Percentiles rank a stretch among this genome's conserved stretches.
phyloP scores from a whole-genome alignment of 2,888 invertebrate genomes.

The Apotomis betuletana region DNA sequence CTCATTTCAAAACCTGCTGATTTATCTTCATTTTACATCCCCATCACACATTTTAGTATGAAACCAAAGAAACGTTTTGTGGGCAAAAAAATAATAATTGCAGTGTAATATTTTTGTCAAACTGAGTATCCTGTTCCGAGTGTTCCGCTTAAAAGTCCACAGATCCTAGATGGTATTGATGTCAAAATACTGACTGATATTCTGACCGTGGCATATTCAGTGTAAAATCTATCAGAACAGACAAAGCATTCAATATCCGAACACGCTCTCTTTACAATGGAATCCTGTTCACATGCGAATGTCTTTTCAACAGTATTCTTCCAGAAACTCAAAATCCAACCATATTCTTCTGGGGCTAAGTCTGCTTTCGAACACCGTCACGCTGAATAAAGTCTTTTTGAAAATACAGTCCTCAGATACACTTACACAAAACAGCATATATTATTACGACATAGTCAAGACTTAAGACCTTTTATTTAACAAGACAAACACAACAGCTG shows the following conservation, averaged over 20 bases:
- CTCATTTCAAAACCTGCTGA: too few species aligned
- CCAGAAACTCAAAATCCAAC: neutral
- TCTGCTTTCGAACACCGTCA: neutral
- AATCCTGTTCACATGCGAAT: neutral
- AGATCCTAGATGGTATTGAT: neutral
- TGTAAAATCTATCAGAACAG: conserved; percentile 9
- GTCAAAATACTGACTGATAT: neutral
- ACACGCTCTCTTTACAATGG: conserved; percentile 11
- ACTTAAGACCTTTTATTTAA: too few species aligned
- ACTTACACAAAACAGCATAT: too few species aligned
- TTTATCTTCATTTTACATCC: too few species aligned
- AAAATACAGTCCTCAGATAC: too few species aligned
- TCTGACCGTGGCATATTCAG: neutral
- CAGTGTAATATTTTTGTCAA: too few species aligned
- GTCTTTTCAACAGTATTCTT: neutral
- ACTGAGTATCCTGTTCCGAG: too few species aligned
- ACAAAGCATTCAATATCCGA: conserved; percentile 21
- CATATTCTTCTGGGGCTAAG: neutral
- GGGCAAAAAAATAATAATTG: too few species aligned
- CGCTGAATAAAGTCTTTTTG: too few species aligned
- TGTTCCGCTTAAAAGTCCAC: neutral
- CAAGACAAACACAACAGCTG: neutral
- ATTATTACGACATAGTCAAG: too few species aligned
- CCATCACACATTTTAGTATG: too few species aligned
- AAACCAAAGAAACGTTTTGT: too few species aligned